Conservation (phyloP, 2,888 invertebrate species). For the Itoplectis maculator region DNA sequence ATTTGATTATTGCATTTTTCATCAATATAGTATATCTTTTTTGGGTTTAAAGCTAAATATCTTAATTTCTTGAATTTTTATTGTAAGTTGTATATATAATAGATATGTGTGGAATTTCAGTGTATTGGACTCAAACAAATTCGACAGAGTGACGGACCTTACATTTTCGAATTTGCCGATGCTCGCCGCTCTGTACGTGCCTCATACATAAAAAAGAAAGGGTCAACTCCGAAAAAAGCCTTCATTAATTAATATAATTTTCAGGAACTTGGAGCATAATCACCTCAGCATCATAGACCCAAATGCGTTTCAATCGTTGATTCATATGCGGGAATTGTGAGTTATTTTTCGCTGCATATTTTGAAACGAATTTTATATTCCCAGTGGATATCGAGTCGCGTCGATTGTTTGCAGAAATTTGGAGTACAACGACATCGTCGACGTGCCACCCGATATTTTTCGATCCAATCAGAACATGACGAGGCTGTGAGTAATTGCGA, state of each 20-base stretch:
- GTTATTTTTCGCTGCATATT: conserved; percentile 74
- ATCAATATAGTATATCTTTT: too few species aligned
- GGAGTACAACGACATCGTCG: conserved; percentile 84
- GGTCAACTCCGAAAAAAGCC: conserved; percentile 52
- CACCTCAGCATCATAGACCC: conserved; percentile 84
- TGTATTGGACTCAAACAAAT: conserved; percentile 40
- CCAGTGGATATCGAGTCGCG: conserved; percentile 29
- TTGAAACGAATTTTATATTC: conserved; percentile 18
- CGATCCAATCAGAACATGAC: conserved; percentile 83
- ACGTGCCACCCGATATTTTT: conserved; percentile 84
- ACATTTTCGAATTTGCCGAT: conserved; percentile 50
- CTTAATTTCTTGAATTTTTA: too few species aligned
- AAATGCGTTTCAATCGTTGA: conserved; percentile 84
- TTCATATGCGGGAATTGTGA: conserved; percentile 86
- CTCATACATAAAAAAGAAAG: neutral
- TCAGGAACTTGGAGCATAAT: conserved; percentile 83
- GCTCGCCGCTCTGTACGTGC: conserved; percentile 55
- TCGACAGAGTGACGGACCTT: conserved; percentile 52
- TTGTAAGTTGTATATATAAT: neutral
- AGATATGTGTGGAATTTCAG: too few species aligned
- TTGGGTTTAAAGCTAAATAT: too few species aligned
- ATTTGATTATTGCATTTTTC: too few species aligned
- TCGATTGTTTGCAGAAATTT: conserved; percentile 83
- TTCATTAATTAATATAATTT: neutral
- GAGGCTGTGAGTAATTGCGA: conserved; percentile 85